Evolutionary conservation across 2,113 vertebrate genomes (phyloP), one percentile per base, ranked within the genome.

Genomic region (Lepisosteus osseus): DNA sequence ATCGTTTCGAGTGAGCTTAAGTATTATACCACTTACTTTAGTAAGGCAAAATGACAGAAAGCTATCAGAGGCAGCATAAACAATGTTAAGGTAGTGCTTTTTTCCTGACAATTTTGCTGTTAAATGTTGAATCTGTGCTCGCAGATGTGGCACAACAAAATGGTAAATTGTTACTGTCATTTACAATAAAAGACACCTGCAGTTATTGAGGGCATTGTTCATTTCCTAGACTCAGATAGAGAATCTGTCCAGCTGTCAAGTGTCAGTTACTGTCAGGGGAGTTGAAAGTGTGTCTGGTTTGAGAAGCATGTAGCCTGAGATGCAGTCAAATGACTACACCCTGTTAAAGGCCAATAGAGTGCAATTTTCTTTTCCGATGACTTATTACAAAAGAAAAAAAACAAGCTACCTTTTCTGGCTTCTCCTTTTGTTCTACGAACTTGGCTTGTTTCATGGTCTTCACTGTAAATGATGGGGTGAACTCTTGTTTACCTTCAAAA

Each of bases 141-240:
- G 71, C 75, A 76, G 62, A 65, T 73, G 78, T 79, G 74, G 64
- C 67, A 74, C 71, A 78, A 78, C 84, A 81, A 72, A 65, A 54
- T 43, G 43, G 72, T 75, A 78, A 82, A 83, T 81, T 84, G 76
- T 80, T 77, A 67, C 72, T 76, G 74, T 82, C 77, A 80, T 84
- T 84, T 81, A 79, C 76, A 77, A 63, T 78, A 70, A 71, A 78
- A 75, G 78, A 80, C 81, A 79, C 69, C 75, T 72, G 66, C 79
- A 71, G 74, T 83, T 81, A 78, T 72, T 54, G 67, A 73, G 75
- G 75, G 72, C 75, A 77, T 72, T 77, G 72, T 76, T 75, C 76
- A 76, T 73, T 74, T 82, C 78, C 68, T 78, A 64, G 74, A 82
- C 80, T 75, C 71, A 57, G 70, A 75, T 79, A 47, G 65, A 71